These are phyloP conservation scores for Colletes collaris DNA, from an alignment of 2,888 invertebrate species.

Conservation along the genomic window DNA sequence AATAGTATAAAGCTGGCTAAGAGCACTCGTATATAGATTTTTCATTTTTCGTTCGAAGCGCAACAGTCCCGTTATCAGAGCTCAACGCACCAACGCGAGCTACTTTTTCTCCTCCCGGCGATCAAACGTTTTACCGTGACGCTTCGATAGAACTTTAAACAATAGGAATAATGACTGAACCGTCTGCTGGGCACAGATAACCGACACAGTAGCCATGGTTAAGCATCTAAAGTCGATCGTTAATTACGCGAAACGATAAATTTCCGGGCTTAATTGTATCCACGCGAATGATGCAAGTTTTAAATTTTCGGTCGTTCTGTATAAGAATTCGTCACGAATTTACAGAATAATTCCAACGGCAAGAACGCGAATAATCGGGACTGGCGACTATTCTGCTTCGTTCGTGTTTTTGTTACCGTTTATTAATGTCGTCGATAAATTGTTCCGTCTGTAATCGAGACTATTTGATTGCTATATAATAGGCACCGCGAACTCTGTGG, in stretches of 20 bases:
- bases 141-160: conserved; percentile 15
- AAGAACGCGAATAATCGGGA: no score
- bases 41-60: conserved; percentile 11
- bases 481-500: no score
- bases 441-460: no score
- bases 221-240: conserved; percentile 21
- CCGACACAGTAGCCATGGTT: conserved; percentile 1
- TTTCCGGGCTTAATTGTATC: conserved; percentile 8
- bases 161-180: conserved; percentile 36
- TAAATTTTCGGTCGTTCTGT: no score
- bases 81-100: conserved; percentile 47
- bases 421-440: no score
- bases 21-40: neutral
- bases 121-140: conserved; percentile 37
- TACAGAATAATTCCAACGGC: no score
- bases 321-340: no score
- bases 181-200: conserved; percentile 39
- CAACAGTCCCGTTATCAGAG: conserved; percentile 44
- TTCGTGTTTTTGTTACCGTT: no score
- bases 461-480: no score
- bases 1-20: neutral
- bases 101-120: conserved; percentile 25
- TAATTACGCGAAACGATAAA: conserved; percentile 23
- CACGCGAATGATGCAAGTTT: neutral
- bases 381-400: no score